phyloP scores from a whole-genome alignment of 2,888 invertebrate genomes.

The Polia nebulosa region DNA sequence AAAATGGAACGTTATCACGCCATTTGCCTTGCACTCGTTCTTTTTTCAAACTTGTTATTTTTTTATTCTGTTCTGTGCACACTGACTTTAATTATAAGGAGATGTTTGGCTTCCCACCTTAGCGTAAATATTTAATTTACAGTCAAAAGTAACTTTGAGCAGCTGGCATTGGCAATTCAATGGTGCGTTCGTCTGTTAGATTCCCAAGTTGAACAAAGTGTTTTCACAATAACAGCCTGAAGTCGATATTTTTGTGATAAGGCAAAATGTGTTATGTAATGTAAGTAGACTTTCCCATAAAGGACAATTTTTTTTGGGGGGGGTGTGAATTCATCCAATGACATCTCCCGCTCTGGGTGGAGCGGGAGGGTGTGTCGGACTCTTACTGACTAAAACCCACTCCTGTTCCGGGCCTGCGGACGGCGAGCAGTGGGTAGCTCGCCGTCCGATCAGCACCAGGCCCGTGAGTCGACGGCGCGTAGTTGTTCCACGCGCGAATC shows the following conservation, averaged over 20 bases:
- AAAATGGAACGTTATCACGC: constrained; percentile 74
- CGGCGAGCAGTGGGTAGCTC: too few relatives aligned
- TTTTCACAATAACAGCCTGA: not conserved
- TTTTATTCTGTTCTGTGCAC: not conserved
- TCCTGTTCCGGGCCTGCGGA: too few relatives aligned
- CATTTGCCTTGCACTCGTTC: constrained; percentile 46
- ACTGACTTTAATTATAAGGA: not conserved
- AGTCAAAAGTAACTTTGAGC: not conserved
- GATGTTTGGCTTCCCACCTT: not conserved
- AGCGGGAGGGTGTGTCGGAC: too few relatives aligned
- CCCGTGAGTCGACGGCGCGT: too few relatives aligned
- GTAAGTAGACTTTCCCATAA: too few relatives aligned
- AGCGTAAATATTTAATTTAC: too few relatives aligned
- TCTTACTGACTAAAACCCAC: too few relatives aligned
- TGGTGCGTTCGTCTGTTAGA: not conserved
- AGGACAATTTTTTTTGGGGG: too few relatives aligned
- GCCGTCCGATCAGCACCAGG: too few relatives aligned
- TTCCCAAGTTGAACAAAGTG: not conserved
- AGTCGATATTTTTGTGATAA: not conserved
- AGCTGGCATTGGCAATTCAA: not conserved
- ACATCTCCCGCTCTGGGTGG: too few relatives aligned
- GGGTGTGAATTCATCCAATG: too few relatives aligned
- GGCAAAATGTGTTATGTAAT: not conserved
- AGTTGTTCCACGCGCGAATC: too few relatives aligned
- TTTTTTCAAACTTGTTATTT: constrained; percentile 27